Base-by-base conservation (phyloP, 2,797 vertebrate species). In the Onychomys arenicola region DNA sequence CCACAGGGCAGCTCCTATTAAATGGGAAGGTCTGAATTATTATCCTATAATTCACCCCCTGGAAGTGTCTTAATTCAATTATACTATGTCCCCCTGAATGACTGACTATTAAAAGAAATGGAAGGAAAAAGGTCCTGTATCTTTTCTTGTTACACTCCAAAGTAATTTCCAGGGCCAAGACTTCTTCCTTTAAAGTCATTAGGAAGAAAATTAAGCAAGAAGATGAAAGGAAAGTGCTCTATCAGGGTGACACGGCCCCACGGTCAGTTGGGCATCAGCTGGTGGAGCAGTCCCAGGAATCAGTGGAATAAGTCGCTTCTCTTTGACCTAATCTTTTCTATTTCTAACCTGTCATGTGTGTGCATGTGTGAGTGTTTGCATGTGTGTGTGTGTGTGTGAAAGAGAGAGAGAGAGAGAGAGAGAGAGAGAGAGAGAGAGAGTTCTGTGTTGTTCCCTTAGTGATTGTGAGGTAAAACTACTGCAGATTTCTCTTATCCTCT, bases 161-260 rank as follows among this genome's bases (percentile, higher is more conserved):
- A 96, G 93, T 94, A 93, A 97, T 97, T 94, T 97, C 81, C 89
- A 90, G 73, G 13, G 84, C 89, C 94, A 95, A 93, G 78, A 97
- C 40, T 96, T 94, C 93, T 96, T 93, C 89, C 82, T 97, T 93
- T 94, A 91, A 96, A 96, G 87, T 91, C 91, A 94, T 96, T 94
- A 97, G 89, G 78, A 84, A 92, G 91, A 83, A 97, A 95, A 96
- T 97, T 89, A 97, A 96, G 91, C 57, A 88, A 83, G 81, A 95
- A 97, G 83, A 96, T 95, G 89, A 95, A 96, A 97, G 77, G 77
- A 55, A 59, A 67, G 59, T 34, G 12, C 69, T 65, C 34, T 59
- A 71, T 94, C 89, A 29, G 27, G 8, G 25, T 9, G 5, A 27
- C 9, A 21, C 32, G 40, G 61, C 6, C 2, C 76, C 43, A 23